Evolutionary conservation across 2,797 vertebrate species (phyloP).

Genomic region (Hybognathus amarus): DNA sequence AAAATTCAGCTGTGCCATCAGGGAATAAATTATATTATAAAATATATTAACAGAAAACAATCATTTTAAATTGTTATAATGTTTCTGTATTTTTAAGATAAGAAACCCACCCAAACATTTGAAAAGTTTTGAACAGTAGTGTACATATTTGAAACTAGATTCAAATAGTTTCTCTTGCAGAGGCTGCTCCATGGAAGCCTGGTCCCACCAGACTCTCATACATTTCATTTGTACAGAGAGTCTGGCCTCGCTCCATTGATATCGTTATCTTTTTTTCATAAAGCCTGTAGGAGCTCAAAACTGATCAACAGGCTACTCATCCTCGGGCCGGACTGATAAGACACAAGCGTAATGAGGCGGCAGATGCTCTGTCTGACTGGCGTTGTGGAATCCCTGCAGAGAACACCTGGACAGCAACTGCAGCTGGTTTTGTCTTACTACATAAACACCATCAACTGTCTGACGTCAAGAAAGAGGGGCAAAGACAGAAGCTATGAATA

Average conservation of each 20-base stretch:
- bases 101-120: neutral
- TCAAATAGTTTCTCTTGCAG: neutral
- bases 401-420: conserved; percentile 67
- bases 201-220: too few relatives aligned
- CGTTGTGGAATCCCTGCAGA: conserved; percentile 61
- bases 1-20: neutral
- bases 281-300: conserved; percentile 1
- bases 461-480: neutral
- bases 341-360: conserved; percentile 40
- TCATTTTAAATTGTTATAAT: neutral
- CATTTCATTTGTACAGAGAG: too few relatives aligned
- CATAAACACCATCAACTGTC: conserved; percentile 59
- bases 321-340: neutral
- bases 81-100: neutral
- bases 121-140: neutral
- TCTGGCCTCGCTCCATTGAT: too few relatives aligned
- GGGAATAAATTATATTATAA: neutral
- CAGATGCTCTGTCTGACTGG: conserved; percentile 68
- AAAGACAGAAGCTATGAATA: neutral
- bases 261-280: conserved; percentile 2
- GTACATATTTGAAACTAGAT: too few relatives aligned
- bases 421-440: conserved; percentile 58
- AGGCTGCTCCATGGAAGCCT: neutral
- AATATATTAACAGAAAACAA: neutral
- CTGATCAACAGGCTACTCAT: conserved; percentile 22